A percentile compares a stretch with the other conserved stretches of the same genome.
phyloP scores from a whole-genome alignment of 2,797 vertebrate species.

The Sebastes melanostomus region DNA sequence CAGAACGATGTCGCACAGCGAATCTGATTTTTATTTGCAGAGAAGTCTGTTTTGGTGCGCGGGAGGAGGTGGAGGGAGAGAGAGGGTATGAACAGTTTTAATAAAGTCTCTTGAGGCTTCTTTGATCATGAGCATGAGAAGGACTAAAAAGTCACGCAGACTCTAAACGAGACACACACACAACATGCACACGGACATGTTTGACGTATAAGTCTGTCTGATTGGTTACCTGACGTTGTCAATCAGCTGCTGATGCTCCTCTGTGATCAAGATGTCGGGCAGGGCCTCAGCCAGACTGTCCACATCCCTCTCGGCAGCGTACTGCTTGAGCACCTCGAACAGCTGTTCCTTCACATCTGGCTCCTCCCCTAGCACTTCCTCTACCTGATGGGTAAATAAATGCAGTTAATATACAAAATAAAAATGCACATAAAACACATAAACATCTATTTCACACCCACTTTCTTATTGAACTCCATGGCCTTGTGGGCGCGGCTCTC shows the following conservation, averaged over 20 bases:
- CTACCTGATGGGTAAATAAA: constrained; percentile 81
- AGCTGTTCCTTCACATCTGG: constrained; percentile 90
- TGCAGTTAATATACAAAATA: neutral
- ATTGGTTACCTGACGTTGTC: constrained; percentile 92
- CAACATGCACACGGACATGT: neutral
- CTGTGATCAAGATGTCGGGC: constrained; percentile 85
- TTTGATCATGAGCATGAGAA: neutral
- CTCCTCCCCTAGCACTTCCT: constrained; percentile 90
- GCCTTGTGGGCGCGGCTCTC: constrained; percentile 91
- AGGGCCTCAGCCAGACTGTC: constrained; percentile 89
- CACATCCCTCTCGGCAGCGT: constrained; percentile 89
- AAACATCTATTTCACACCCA: constrained; percentile 47
- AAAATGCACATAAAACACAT: neutral
- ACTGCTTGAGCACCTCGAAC: constrained; percentile 90
- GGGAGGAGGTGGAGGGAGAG: too few species aligned
- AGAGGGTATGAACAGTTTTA: neutral
- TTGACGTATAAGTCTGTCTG: neutral
- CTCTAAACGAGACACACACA: neutral
- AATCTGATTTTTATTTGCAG: neutral
- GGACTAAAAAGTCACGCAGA: neutral
- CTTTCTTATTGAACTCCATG: constrained; percentile 92
- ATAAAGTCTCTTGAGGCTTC: neutral
- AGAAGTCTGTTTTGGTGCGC: neutral
- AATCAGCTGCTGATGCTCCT: constrained; percentile 89
- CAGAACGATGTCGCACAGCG: neutral